Evolutionary conservation across 1,140 invertebrate species (phyloP).

Genomic region (Drosophila ananassae): DNA sequence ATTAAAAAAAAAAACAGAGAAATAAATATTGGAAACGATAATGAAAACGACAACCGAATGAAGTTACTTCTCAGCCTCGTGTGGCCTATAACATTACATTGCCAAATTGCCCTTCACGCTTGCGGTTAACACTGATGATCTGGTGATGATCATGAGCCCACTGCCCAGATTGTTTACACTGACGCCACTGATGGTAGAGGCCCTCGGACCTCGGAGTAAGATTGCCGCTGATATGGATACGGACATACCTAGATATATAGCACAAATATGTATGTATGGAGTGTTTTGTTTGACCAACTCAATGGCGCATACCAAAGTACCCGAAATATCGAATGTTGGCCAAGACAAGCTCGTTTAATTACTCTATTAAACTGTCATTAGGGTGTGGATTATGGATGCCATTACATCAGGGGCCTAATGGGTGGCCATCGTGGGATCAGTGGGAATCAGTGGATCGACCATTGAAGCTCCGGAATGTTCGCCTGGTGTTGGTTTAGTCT

Average conservation of each 20-base stretch:
- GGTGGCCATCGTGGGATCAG: constrained; percentile 10
- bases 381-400: constrained; percentile 10
- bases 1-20: constrained; percentile 27
- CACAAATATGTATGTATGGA: constrained; percentile 22
- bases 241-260: neutral
- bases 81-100: constrained; percentile 71
- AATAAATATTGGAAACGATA: constrained; percentile 51
- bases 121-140: constrained; percentile 45
- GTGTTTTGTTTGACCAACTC: constrained; percentile 23
- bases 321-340: constrained; percentile 20
- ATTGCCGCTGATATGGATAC: constrained; percentile 17
- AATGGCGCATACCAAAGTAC: constrained; percentile 28
- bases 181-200: constrained; percentile 29
- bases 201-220: constrained; percentile 13
- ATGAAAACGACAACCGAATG: constrained; percentile 46
- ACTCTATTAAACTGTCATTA: constrained; percentile 49
- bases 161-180: constrained; percentile 62
- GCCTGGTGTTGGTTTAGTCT: neutral
- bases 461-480: constrained; percentile 35
- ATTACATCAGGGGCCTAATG: constrained; percentile 16
- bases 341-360: constrained; percentile 33
- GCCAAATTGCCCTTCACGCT: constrained; percentile 72
- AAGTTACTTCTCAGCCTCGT: constrained; percentile 70
- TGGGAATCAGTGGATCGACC: constrained; percentile 8
- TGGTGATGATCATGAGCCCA: constrained; percentile 51